Evolutionary conservation across 2,888 invertebrate species (phyloP).

Genomic region (Aricia artaxerxes): DNA sequence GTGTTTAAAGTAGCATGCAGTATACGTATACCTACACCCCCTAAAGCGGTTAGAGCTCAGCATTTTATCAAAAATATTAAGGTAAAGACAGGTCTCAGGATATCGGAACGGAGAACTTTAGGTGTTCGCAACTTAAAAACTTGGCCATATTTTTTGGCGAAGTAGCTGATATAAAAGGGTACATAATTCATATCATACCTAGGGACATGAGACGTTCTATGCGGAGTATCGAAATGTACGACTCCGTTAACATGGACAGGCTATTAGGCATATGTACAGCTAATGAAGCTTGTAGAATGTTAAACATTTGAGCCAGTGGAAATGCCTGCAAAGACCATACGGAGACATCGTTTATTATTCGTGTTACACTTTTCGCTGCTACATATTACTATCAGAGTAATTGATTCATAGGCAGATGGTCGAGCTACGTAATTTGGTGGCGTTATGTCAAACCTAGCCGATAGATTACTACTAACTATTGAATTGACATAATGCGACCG

Average conservation of each 20-base stretch:
- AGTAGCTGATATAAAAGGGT: slow-evolving; percentile 35
- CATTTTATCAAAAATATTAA: background rate
- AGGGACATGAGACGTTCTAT: slow-evolving; percentile 78
- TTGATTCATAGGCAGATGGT: no score
- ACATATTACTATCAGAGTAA: background rate
- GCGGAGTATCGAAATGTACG: slow-evolving; percentile 78
- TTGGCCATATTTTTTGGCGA: slow-evolving; percentile 7
- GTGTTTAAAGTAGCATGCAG: background rate
- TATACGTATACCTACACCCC: background rate
- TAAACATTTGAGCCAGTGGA: slow-evolving; percentile 87
- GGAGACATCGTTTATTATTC: slow-evolving; percentile 31
- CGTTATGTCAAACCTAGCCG: no score
- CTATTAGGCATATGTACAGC: slow-evolving; percentile 78
- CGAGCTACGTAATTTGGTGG: no score
- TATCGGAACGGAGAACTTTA: background rate
- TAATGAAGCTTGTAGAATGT: slow-evolving; percentile 84
- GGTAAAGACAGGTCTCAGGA: slow-evolving; percentile 8
- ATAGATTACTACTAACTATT: no score
- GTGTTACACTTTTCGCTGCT: slow-evolving; percentile 12
- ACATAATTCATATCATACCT: slow-evolving; percentile 71
- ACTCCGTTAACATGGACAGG: slow-evolving; percentile 79
- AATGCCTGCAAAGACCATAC: slow-evolving; percentile 79
- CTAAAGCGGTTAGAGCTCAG: slow-evolving; percentile 20
- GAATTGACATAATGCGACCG: no score
- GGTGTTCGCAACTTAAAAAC: slow-evolving; percentile 11